Evolutionary conservation across 2,888 invertebrate species (phyloP), one percentile per base, ranked within the genome.

Genomic region (Theristus sp.): DNA sequence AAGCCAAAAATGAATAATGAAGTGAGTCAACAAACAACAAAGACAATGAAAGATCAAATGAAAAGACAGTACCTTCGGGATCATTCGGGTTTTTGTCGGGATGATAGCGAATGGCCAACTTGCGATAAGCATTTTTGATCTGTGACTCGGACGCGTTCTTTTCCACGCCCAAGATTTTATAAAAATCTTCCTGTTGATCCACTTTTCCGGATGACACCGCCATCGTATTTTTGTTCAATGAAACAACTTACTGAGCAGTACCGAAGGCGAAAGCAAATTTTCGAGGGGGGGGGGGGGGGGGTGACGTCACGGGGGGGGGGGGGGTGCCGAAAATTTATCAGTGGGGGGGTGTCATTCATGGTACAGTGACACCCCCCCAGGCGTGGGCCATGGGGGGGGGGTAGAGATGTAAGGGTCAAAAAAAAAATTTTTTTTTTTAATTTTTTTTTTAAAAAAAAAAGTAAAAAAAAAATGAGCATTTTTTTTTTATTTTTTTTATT

Each of bases 71-170:
- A 69, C 69, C 67, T 60, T 71, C 64, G 49, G 66, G 62, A 49
- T 71, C 67, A 26, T 69, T 68, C 20, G 71, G 69, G 64, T 72
- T 72, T 46, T 69, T 62, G 61, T 71, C 71, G 25, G 65, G 57
- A 26, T 57, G 57, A 25, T 67, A 60, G 55, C 62, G 29, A 70
- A 60, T 25, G 1, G 73, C 73, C 57, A 73, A 61, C 63, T 73
- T 73, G 24, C 72, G 62, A 59, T 73, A 73, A 1, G 71, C 66
- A 30, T 66, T 63, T 59, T 73, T 73, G 62, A 73, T 71, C 59
- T 73, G 71, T 6, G 70, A 65, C 52, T 73, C 73, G 6, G 66
- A 66, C 20, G 73, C 68, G n/a, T 64, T 66, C 59, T 66, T 68
- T 25, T 68, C 67, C 22, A 73, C 71, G 10, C 73, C 73, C n/a